Conservation (phyloP, 2,888 invertebrate species). For the Bedellia somnulentella region DNA sequence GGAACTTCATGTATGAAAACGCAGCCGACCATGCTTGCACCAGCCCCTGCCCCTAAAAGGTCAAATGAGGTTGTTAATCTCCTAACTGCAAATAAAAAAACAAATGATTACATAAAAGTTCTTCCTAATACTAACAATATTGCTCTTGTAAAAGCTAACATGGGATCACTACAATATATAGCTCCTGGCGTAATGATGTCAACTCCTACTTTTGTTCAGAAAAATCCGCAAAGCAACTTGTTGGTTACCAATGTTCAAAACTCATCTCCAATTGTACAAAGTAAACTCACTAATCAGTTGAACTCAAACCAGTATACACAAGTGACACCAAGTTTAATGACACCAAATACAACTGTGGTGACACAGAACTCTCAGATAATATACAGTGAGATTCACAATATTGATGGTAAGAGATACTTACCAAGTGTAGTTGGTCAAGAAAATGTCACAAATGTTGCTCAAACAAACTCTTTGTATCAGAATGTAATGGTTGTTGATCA, state of each 20-base stretch:
- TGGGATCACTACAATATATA: constrained; percentile 36
- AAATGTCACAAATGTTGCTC: constrained; percentile 35
- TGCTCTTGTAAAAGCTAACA: constrained; percentile 31
- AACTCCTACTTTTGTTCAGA: constrained; percentile 40
- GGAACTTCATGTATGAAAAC: constrained; percentile 21
- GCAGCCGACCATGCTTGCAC: constrained; percentile 19
- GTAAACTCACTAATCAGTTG: constrained; percentile 23
- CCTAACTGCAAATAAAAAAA: constrained; percentile 15
- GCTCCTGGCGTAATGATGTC: constrained; percentile 30
- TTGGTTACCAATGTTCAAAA: constrained; percentile 31
- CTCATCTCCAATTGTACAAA: constrained; percentile 24
- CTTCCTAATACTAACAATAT: constrained; percentile 31
- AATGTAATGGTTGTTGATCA: constrained; percentile 54
- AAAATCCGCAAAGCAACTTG: constrained; percentile 44
- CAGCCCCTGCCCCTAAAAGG: constrained; percentile 22
- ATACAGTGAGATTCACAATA: constrained; percentile 47
- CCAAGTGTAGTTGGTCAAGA: constrained; percentile 32
- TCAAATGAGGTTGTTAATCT: constrained; percentile 30
- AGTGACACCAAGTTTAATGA: constrained; percentile 20
- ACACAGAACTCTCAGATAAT: constrained; percentile 51
- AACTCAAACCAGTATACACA: constrained; percentile 28
- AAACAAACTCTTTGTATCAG: constrained; percentile 42
- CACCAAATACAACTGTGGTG: constrained; percentile 43
- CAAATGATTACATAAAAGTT: constrained; percentile 5
- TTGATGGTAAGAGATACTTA: constrained; percentile 43